Conservation (phyloP, 23 tunicate species). For the Styela plicata region DNA sequence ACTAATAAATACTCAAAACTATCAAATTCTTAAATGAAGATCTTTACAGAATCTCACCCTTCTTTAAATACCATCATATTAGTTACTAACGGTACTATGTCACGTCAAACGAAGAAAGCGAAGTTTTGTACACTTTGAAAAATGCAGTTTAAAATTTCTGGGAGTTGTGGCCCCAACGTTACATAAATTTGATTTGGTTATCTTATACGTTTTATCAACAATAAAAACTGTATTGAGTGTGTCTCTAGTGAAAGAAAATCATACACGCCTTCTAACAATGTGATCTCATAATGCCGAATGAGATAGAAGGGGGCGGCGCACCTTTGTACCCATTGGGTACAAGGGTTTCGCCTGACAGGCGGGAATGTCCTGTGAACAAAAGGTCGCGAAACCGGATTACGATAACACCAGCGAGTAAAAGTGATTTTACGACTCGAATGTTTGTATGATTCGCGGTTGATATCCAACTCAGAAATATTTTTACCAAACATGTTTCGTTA, state of each 20-base stretch:
- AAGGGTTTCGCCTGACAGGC: background rate
- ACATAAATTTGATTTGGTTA: constrained; percentile 6
- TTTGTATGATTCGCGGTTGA: no score
- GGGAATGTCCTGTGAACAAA: background rate
- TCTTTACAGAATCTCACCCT: no score
- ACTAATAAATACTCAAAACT: no score
- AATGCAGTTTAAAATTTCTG: background rate
- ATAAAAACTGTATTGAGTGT: background rate
- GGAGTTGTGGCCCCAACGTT: background rate
- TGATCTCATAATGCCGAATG: constrained; percentile 2
- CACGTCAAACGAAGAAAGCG: no score
- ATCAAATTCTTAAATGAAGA: no score
- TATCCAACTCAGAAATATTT: no score
- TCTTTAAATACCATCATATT: no score
- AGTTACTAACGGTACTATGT: no score
- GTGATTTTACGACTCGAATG: background rate
- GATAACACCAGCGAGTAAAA: background rate
- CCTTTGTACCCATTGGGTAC: constrained; percentile 18
- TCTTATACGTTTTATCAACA: constrained; percentile 26
- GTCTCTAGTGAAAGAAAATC: constrained; percentile 1
- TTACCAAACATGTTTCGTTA: no score
- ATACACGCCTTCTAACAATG: constrained; percentile 27
- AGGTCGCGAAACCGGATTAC: background rate
- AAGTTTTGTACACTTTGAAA: background rate
- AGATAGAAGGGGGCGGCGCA: constrained; percentile 32